Evolutionary conservation across 53 echinoderm and acorn worm genomes (phyloP).

Genomic region (Paracentrotus lividus): DNA sequence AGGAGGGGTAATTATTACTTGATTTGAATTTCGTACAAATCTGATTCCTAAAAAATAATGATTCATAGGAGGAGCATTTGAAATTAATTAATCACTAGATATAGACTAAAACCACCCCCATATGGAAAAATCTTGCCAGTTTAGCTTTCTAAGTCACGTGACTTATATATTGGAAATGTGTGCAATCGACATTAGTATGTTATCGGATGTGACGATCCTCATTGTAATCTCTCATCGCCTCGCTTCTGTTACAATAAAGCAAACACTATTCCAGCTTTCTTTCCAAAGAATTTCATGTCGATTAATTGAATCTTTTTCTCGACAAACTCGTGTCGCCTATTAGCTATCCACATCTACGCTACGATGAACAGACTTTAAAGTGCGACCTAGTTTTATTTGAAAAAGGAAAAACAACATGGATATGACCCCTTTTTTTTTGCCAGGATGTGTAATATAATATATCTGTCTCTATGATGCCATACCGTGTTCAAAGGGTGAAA

Average conservation of each 20-base stretch:
- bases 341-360: conserved; percentile 27
- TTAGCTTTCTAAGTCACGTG: no score
- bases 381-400: conserved; percentile 11
- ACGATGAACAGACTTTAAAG: conserved; percentile 32
- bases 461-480: no score
- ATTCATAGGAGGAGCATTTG: no score
- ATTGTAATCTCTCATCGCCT: conserved; percentile 50
- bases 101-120: no score
- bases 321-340: conserved; percentile 62
- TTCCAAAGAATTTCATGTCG: background rate
- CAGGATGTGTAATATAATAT: conserved; percentile 11
- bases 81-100: no score
- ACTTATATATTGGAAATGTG: no score
- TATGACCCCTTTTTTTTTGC: background rate
- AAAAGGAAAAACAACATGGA: background rate
- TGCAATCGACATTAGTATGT: background rate
- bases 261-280: background rate
- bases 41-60: no score
- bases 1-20: no score
- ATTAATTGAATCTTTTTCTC: conserved; percentile 37
- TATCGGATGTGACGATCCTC: conserved; percentile 49
- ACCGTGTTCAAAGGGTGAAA: background rate
- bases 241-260: conserved; percentile 47
- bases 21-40: no score
- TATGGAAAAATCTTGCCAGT: no score